These are phyloP conservation scores for Pegoplata infirma DNA, from an alignment of 2,888 invertebrate genomes.

Conservation along the genomic window DNA sequence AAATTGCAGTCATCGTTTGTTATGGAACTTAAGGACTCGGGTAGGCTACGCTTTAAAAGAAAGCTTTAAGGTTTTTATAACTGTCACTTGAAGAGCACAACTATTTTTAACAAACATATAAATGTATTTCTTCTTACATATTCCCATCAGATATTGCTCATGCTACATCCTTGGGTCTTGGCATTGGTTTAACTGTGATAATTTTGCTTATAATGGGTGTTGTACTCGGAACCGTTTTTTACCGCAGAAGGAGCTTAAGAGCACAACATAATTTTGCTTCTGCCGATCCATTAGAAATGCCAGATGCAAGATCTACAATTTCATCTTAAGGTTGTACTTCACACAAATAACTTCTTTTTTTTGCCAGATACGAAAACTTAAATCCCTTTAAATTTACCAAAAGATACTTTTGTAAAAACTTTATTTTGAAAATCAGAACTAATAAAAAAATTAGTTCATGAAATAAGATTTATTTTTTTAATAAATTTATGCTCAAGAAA, in stretches of 20 bases:
- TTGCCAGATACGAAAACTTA: too few relatives aligned
- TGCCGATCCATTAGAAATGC: constrained; percentile 42
- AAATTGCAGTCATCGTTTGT: constrained; percentile 54
- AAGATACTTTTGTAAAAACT: too few relatives aligned
- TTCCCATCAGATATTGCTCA: constrained; percentile 36
- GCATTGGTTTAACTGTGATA: constrained; percentile 61
- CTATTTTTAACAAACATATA: neutral
- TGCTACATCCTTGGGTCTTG: constrained; percentile 61
- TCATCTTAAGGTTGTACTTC: too few relatives aligned
- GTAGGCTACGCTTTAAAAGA: constrained; percentile 64
- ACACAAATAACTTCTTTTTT: too few relatives aligned
- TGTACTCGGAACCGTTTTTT: constrained; percentile 62
- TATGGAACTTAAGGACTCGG: constrained; percentile 61
- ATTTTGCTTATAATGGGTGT: constrained; percentile 60
- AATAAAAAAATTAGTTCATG: too few relatives aligned
- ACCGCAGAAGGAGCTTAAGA: constrained; percentile 57
- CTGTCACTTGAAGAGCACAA: neutral
- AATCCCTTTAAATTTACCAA: too few relatives aligned
- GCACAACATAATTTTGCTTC: constrained; percentile 62
- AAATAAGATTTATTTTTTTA: too few relatives aligned
- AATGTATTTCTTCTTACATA: too few relatives aligned
- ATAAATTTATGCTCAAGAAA: too few relatives aligned
- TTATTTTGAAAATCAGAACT: too few relatives aligned
- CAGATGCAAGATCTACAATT: neutral
- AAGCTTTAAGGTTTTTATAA: constrained; percentile 61